Percentiles rank a stretch among this genome's conserved stretches.
Evolutionary conservation across 1,140 invertebrate genomes (phyloP).

Genomic region (Heliconius nattereri): DNA sequence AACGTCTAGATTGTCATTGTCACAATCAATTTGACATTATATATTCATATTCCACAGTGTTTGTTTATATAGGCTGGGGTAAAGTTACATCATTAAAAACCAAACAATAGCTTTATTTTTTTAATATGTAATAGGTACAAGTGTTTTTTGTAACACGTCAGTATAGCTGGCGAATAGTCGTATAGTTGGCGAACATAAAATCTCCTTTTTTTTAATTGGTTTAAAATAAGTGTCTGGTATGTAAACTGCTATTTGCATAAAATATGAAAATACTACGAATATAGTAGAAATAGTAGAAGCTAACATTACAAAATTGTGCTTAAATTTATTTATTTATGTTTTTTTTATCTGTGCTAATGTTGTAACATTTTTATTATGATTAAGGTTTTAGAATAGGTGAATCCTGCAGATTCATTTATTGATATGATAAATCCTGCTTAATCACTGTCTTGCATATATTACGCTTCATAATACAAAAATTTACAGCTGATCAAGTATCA

Average conservation of each 20-base stretch:
- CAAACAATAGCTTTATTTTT: neutral
- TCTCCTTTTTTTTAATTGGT: no score
- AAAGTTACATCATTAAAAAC: slow-evolving; percentile 41
- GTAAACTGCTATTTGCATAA: no score
- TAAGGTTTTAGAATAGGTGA: neutral
- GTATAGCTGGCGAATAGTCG: no score
- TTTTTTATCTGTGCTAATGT: neutral
- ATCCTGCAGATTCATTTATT: neutral
- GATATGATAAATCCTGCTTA: neutral
- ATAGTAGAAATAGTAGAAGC: no score
- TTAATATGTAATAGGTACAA: neutral
- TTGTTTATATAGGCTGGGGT: slow-evolving; percentile 73
- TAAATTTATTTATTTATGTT: no score
- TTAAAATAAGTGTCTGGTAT: no score
- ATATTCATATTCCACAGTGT: slow-evolving; percentile 71
- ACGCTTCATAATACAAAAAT: neutral
- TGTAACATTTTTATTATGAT: neutral
- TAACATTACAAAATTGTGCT: no score
- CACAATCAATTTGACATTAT: slow-evolving; percentile 58
- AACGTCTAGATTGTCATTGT: slow-evolving; percentile 43
- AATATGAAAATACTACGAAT: no score
- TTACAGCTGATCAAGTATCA: neutral
- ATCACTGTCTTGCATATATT: neutral
- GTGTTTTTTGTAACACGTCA: neutral
- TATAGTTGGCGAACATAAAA: no score